Evolutionary conservation across 2,888 invertebrate species (phyloP).

Genomic region (Cremastinae sp.): DNA sequence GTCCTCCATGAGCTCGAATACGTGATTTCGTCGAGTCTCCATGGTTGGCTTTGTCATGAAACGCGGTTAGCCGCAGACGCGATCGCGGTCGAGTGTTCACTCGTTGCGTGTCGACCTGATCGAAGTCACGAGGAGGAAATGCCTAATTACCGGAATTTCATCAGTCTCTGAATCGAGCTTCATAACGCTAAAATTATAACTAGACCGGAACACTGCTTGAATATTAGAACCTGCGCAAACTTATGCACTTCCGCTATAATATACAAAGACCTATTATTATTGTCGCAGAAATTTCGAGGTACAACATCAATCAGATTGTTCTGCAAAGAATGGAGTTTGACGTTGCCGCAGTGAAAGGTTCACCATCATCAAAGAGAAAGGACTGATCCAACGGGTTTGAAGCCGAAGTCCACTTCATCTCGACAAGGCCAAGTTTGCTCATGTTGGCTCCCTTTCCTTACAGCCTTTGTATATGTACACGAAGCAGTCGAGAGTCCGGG

Average conservation of each 20-base stretch:
- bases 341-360: constrained; percentile 50
- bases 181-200: too few relatives aligned
- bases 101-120: too few relatives aligned
- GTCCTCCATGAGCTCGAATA: constrained; percentile 3
- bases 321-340: constrained; percentile 11
- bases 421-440: constrained; percentile 56
- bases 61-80: constrained; percentile 54
- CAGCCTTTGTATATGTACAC: constrained; percentile 57
- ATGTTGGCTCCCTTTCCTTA: constrained; percentile 53
- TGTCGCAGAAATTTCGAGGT: constrained; percentile 3
- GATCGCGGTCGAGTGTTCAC: neutral
- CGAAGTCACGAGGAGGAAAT: neutral
- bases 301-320: constrained; percentile 50
- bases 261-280: too few relatives aligned
- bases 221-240: neutral
- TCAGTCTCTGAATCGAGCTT: constrained; percentile 2
- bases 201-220: too few relatives aligned
- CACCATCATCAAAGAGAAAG: constrained; percentile 46
- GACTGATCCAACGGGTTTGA: constrained; percentile 44
- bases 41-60: constrained; percentile 39
- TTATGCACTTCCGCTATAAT: too few relatives aligned
- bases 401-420: constrained; percentile 26
- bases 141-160: neutral
- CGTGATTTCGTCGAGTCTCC: constrained; percentile 42
- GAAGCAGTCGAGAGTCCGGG: constrained; percentile 18